Evolutionary conservation across 92 coral and sea anemone species (phyloP).

Genomic region (Bergia puertoricense): DNA sequence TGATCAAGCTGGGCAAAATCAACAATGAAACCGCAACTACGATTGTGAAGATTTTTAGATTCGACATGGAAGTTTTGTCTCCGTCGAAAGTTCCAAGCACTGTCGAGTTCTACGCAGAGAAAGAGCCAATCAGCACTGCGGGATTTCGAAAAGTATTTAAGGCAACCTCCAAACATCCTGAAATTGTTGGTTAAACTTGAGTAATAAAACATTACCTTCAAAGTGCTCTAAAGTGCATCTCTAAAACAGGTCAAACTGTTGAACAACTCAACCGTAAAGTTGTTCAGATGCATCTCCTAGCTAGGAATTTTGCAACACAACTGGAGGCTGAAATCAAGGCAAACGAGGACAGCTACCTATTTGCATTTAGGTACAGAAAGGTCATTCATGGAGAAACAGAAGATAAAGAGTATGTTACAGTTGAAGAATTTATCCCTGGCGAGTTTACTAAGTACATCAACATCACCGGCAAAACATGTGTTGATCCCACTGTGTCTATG

Average conservation of each 20-base stretch:
- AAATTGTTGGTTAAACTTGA: slow-evolving; percentile 55
- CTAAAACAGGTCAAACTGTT: slow-evolving; percentile 35
- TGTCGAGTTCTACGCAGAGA: slow-evolving; percentile 41
- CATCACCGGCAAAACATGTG: slow-evolving; percentile 43
- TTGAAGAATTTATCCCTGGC: slow-evolving; percentile 57
- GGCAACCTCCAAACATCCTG: slow-evolving; percentile 37
- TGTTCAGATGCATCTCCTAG: slow-evolving; percentile 64
- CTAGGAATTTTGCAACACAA: slow-evolving; percentile 67
- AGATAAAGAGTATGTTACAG: slow-evolving; percentile 49
- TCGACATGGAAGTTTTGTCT: no score
- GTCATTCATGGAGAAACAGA: not conserved
- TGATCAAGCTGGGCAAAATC: no score
- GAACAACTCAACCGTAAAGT: slow-evolving; percentile 58
- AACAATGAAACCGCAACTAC: no score
- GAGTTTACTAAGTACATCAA: slow-evolving; percentile 45
- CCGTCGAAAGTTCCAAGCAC: not conserved
- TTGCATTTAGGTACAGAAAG: not conserved
- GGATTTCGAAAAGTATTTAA: slow-evolving; percentile 50
- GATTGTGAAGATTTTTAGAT: no score
- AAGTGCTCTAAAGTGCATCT: slow-evolving; percentile 36
- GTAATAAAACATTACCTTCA: slow-evolving; percentile 52
- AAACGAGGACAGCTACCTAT: no score
- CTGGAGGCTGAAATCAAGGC: not conserved
- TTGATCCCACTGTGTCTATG: not conserved
- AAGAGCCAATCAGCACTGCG: slow-evolving; percentile 47